These are phyloP conservation scores for Petrocephalus schoutedeni DNA, from an alignment of 2,797 vertebrate species.

Conservation along the genomic window DNA sequence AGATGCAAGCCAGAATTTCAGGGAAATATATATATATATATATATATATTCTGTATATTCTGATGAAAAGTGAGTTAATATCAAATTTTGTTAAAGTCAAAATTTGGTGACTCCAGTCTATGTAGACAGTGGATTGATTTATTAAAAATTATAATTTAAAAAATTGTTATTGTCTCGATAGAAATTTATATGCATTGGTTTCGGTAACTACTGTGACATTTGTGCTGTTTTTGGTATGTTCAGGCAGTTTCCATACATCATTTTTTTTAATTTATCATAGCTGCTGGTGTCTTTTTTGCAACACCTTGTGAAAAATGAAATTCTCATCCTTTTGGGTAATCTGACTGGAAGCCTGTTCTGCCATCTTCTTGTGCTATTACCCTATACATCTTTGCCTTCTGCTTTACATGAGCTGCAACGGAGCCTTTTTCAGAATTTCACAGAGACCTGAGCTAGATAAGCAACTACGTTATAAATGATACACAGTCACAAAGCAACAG, in stretches of 20 bases:
- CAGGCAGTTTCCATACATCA: background rate
- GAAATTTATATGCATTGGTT: background rate
- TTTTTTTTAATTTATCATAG: constrained; percentile 43
- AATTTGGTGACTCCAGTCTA: background rate
- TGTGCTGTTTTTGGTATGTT: background rate
- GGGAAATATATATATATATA: background rate
- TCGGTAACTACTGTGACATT: background rate
- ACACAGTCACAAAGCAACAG: constrained; percentile 40
- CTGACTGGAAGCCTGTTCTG: constrained; percentile 50
- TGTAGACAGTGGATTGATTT: background rate
- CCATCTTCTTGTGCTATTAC: constrained; percentile 11
- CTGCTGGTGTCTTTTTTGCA: constrained; percentile 43
- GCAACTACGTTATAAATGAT: constrained; percentile 10
- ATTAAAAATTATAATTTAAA: background rate
- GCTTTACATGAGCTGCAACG: constrained; percentile 43
- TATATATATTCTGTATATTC: background rate
- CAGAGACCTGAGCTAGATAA: background rate
- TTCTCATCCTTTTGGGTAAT: constrained; percentile 45
- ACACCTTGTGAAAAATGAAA: constrained; percentile 50
- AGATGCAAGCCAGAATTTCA: background rate
- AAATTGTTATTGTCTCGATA: background rate
- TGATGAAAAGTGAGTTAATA: background rate
- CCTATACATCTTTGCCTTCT: constrained; percentile 5
- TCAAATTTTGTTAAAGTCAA: background rate
- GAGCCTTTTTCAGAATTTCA: background rate